These are phyloP conservation scores for Strigamia crassipes DNA, from an alignment of 2,888 invertebrate genomes.

Conservation along the genomic window DNA sequence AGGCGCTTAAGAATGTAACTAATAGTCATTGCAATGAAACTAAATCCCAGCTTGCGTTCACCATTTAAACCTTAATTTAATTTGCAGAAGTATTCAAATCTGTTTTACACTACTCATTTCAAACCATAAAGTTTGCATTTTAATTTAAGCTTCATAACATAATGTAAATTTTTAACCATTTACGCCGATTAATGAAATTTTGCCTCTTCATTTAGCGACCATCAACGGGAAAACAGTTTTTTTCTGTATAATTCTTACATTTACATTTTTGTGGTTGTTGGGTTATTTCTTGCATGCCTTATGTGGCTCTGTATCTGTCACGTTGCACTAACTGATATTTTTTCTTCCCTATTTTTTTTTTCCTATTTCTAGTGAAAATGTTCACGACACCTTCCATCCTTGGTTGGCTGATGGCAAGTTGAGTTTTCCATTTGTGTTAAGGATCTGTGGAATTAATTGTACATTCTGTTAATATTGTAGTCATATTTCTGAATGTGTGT, in stretches of 20 bases:
- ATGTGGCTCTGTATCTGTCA: constrained; percentile 5
- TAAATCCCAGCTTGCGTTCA: too few relatives aligned
- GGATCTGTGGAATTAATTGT: constrained; percentile 31
- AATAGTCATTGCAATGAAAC: too few relatives aligned
- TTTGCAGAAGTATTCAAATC: too few relatives aligned
- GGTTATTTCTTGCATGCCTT: background rate
- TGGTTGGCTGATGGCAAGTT: background rate
- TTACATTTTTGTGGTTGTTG: background rate
- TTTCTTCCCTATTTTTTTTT: constrained; percentile 5
- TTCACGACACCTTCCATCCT: constrained; percentile 32
- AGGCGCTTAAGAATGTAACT: too few relatives aligned
- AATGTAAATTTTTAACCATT: too few relatives aligned
- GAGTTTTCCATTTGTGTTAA: constrained; percentile 4
- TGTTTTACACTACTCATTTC: too few relatives aligned
- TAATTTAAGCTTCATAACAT: too few relatives aligned
- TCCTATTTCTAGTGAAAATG: constrained; percentile 23
- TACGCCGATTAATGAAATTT: too few relatives aligned
- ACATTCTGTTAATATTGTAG: constrained; percentile 40
- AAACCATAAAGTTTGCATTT: too few relatives aligned
- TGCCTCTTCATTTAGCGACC: too few relatives aligned
- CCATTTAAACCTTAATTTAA: too few relatives aligned
- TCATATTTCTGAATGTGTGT: constrained; percentile 29
- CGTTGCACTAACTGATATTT: constrained; percentile 25
- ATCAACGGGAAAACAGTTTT: background rate
- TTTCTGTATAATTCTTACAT: background rate